Evolutionary conservation across 2,113 vertebrate species (phyloP).

Genomic region (Mixornis gularis): DNA sequence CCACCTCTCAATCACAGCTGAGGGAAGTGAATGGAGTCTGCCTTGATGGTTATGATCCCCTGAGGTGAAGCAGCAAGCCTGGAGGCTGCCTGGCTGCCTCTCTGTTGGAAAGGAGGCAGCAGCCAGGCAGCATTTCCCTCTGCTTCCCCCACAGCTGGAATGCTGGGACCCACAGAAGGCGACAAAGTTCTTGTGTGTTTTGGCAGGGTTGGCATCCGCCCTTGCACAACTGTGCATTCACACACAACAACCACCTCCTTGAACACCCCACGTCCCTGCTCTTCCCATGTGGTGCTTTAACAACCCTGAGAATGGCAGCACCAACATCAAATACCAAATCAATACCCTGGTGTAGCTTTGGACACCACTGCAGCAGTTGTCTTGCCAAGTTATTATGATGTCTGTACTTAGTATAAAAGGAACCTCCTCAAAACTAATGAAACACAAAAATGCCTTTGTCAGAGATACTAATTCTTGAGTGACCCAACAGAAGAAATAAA

Average conservation of each 20-base stretch:
- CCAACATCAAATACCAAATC: not conserved
- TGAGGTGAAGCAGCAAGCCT: accelerated
- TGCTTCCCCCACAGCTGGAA: not conserved
- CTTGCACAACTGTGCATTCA: not conserved
- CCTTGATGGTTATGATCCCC: not conserved
- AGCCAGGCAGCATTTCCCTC: not conserved
- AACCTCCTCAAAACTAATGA: not conserved
- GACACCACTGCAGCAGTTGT: not conserved
- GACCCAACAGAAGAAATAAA: not conserved
- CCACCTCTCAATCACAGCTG: accelerated
- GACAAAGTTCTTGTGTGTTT: not conserved
- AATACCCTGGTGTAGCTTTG: accelerated
- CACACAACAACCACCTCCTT: accelerated
- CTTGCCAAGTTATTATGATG: not conserved
- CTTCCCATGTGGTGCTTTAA: not conserved
- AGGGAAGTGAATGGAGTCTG: accelerated
- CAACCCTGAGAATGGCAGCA: accelerated
- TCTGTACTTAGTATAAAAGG: not conserved
- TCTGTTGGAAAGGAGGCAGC: not conserved
- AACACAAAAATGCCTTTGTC: not conserved
- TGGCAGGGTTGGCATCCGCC: not conserved
- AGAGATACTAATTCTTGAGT: not conserved
- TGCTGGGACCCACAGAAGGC: not conserved
- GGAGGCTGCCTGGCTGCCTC: not conserved
- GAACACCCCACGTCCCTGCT: not conserved